phyloP scores from a whole-genome alignment of 1,140 invertebrate species.

The Drosophila biarmipes region DNA sequence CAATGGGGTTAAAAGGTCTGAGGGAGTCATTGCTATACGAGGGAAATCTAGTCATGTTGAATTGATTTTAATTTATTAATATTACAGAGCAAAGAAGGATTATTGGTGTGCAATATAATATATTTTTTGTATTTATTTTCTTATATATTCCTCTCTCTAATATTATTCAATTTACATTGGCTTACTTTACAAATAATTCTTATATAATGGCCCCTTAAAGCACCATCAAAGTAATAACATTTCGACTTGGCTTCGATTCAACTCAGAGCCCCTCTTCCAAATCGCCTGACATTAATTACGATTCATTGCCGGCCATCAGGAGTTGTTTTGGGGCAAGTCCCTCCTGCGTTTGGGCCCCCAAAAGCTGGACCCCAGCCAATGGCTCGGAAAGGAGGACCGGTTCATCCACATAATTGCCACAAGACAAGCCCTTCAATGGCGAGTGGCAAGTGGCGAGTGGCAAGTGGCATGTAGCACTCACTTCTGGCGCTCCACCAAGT shows the following conservation, averaged over 20 bases:
- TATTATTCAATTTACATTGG: no score
- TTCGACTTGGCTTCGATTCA: neutral
- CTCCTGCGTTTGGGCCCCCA: neutral
- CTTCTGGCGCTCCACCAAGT: conserved; percentile 32
- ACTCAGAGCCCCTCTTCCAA: neutral
- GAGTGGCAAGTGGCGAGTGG: conserved; percentile 15
- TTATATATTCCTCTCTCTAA: no score
- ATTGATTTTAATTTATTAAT: no score
- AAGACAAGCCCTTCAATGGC: conserved; percentile 1
- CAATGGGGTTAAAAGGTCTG: neutral
- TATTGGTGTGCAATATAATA: no score
- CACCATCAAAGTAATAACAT: no score
- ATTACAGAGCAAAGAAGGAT: no score
- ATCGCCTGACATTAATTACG: conserved; percentile 19
- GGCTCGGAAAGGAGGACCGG: conserved; percentile 2
- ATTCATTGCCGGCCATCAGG: conserved; percentile 22
- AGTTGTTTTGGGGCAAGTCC: neutral
- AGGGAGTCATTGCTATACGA: neutral
- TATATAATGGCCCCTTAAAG: no score
- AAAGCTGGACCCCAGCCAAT: conserved; percentile 47
- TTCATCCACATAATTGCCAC: conserved; percentile 36
- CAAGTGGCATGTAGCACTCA: conserved; percentile 33
- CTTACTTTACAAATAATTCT: no score
- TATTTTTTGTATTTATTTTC: no score
- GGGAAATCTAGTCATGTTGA: no score